Percentiles rank a stretch among this genome's conserved stretches.
These are phyloP conservation scores for Melieria picta DNA, from an alignment of 2,888 invertebrate species.

Conservation along the genomic window DNA sequence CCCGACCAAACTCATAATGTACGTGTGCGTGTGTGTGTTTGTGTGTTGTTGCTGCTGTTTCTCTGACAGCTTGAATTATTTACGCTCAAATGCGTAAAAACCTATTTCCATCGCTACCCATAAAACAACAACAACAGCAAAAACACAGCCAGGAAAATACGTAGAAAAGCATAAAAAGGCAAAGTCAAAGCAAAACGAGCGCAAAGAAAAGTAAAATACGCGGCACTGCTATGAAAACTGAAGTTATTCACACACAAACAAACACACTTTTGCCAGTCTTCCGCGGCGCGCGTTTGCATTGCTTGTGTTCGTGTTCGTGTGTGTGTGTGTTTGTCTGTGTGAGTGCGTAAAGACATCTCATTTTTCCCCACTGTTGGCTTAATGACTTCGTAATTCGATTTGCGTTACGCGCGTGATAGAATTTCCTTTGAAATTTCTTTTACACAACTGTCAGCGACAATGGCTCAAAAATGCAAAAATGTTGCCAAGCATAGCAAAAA, in stretches of 20 bases:
- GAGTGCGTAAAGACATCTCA: background rate
- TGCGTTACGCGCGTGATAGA: constrained; percentile 46
- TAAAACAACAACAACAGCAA: constrained; percentile 22
- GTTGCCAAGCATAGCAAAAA: background rate
- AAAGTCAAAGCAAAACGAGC: too few relatives aligned
- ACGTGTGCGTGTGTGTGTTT: background rate
- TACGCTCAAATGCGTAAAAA: constrained; percentile 45
- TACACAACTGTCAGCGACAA: background rate
- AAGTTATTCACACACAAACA: too few relatives aligned
- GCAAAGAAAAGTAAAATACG: too few relatives aligned
- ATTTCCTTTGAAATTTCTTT: constrained; percentile 34
- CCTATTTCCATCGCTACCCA: constrained; percentile 32
- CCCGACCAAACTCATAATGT: constrained; percentile 8
- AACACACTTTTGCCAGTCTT: too few relatives aligned
- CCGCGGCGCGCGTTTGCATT: background rate
- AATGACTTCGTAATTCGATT: constrained; percentile 51
- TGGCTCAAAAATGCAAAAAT: too few relatives aligned
- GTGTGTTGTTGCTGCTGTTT: background rate
- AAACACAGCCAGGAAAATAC: background rate
- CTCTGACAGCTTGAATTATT: constrained; percentile 43
- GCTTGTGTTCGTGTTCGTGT: constrained; percentile 3
- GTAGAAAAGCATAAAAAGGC: too few relatives aligned
- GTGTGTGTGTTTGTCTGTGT: background rate
- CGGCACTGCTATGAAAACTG: too few relatives aligned
- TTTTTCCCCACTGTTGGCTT: constrained; percentile 37